Base-by-base conservation (phyloP, 1,140 invertebrate species). In the Bombus vancouverensis region DNA sequence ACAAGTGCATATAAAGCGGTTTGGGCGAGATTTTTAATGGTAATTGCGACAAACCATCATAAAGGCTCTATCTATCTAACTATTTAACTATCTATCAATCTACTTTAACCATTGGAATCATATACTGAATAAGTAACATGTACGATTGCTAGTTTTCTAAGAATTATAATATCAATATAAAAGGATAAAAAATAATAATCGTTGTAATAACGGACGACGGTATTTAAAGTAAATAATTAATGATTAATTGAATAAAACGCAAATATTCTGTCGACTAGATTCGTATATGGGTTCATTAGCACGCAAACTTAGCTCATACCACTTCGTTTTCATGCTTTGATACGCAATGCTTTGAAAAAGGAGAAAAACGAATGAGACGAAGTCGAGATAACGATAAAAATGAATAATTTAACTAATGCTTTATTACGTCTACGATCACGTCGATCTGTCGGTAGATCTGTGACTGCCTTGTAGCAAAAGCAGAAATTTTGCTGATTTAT, bases 211-310 rank as follows among this genome's bases (percentile, higher is more conserved):
- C 88, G 88, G 88, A 90, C 89, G 91, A 89, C 90, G 74, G 76
- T 74, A 66, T 44, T 88, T 77, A 90, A 93, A 89, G 92, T 89
- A 91, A 91, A 92, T 87, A 88, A 84, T 90, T 91, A 92, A 91
- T 91, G 85, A 92, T 90, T 87, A 92, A 90, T 88, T 83, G 77
- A 83, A 89, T 89, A 91, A 85, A 89, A 89, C 44, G 65, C 62
- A 91, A 90, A 94, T 95, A 94, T 95, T 91, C 93, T 94, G 89
- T 94, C 94, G 95, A 95, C 95, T 95, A 95, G 95, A 95, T 95
- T 95, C 90, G 94, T 94, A 93, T 93, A 93, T 93, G 92, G 94
- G 93, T 93, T 86, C 62, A 76, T 80, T 77, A 70, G 87, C 71
- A 84, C 93, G 92, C 93, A 94, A 94, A 92, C 92, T 90, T 93